Base-by-base conservation (phyloP, 1,140 invertebrate species). In the Caerostris extrusa region DNA sequence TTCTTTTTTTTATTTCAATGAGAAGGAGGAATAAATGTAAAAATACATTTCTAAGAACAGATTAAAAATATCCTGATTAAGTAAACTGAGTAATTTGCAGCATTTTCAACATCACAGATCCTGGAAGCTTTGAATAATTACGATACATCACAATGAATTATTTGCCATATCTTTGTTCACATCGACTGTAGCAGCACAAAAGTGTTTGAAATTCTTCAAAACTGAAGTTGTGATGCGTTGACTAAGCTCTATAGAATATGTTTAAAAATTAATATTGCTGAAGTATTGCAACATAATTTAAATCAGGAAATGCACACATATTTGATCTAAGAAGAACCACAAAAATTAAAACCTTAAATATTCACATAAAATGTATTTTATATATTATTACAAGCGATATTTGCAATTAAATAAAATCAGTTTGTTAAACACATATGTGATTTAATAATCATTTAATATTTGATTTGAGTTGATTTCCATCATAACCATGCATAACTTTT, bases 161-260 rank as follows among this genome's bases (percentile, higher is more conserved):
- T 71, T 83, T 94, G 2, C 93, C 93, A 85, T 90, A 90, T 60
- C 93, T 94, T 90, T 94, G 93, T 90, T 94, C 93, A 90, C 93
- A 94, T 58, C 69, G 64, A 53, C 64, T 90, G 60, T 94, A 94
- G 34, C 69, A 57, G 12, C 17, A 57, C 69, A 94, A 61, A 56
- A 90, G 17, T 34, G 34, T 71, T 8, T 85, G 77, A 55, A 94
- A 94, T 17, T 94, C 93, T 71, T 69, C 55, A n/a, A 94, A n/a
- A 10, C 61, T 56, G n/a, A 94, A 12, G 34, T 82, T 89, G 60
- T 85, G 86, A 71, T 94, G 93, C 34, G 93, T 90, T 60, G 86
- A 34, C 56, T 90, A 64, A 57, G 17, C 90, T 19, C 93, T 94
- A 58, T 14, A 90, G 55, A 77, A 3, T 34, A 34, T 34, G 34